These are phyloP conservation scores for Neofelis nebulosa DNA, from an alignment of 2,113 vertebrate genomes.

Conservation along the genomic window DNA sequence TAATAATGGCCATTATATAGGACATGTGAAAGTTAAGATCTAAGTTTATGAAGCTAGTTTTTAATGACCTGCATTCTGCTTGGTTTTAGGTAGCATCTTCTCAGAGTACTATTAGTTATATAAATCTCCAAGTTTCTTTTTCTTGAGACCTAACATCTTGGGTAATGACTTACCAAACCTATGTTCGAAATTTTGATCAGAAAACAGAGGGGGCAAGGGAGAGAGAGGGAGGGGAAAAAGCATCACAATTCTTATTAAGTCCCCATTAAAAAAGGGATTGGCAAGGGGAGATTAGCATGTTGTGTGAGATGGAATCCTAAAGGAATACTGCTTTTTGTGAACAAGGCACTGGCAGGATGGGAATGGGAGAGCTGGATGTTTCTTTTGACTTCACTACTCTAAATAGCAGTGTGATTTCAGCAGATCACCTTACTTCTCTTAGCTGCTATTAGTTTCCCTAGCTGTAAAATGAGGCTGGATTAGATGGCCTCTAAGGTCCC, in stretches of 20 bases:
- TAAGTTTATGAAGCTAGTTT: neutral
- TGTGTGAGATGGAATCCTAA: neutral
- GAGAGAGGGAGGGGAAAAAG: neutral
- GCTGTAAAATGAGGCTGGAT: neutral
- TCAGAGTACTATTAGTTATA: neutral
- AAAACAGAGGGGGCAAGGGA: neutral
- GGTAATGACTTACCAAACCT: conserved; percentile 12
- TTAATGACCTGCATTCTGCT: neutral
- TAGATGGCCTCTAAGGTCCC: neutral
- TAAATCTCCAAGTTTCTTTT: neutral
- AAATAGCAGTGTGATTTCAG: neutral
- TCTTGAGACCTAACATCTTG: neutral
- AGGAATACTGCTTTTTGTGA: neutral
- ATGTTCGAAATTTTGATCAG: neutral
- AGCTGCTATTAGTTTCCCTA: neutral
- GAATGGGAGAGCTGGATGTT: neutral
- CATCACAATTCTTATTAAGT: neutral
- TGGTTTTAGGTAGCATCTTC: neutral
- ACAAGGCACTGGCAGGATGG: neutral
- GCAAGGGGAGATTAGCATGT: neutral
- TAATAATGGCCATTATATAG: neutral
- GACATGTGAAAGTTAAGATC: neutral
- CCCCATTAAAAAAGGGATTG: neutral
- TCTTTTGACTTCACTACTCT: neutral
- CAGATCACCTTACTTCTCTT: neutral